A percentile compares a stretch with the other conserved stretches of the same genome.
Evolutionary conservation across 2,888 invertebrate genomes (phyloP).

Genomic region (Acrobeloides nanus): DNA sequence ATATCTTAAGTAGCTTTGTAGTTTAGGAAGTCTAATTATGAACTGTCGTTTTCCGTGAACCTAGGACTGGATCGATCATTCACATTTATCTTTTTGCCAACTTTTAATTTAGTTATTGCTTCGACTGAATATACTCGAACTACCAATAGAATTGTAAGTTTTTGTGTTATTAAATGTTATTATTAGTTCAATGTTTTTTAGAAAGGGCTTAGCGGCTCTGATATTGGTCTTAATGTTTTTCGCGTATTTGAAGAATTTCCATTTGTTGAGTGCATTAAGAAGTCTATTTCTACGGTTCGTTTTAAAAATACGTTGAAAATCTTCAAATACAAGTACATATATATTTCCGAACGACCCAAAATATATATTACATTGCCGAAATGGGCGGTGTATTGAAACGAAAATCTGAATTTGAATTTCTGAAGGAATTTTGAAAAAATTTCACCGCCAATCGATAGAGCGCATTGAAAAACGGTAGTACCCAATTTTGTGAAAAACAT

Average conservation of each 20-base stretch:
- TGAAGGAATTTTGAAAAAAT: too few relatives aligned
- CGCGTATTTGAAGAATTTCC: constrained; percentile 2
- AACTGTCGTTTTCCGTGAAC: constrained; percentile 11
- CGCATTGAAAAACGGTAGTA: too few relatives aligned
- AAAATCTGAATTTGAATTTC: too few relatives aligned
- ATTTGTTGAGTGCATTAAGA: constrained; percentile 8
- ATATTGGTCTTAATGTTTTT: constrained; percentile 12
- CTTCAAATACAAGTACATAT: too few relatives aligned
- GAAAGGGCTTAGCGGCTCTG: constrained; percentile 7
- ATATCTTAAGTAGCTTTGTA: too few relatives aligned
- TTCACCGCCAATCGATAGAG: too few relatives aligned
- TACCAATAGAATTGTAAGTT: constrained; percentile 1
- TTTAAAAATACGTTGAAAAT: too few relatives aligned
- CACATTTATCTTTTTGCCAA: constrained; percentile 9
- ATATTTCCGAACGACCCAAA: too few relatives aligned
- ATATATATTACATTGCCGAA: too few relatives aligned
- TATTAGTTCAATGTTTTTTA: constrained; percentile 1
- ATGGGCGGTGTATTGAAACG: too few relatives aligned
- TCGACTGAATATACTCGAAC: constrained; percentile 12
- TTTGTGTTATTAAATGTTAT: too few relatives aligned
- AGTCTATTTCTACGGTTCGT: constrained; percentile 7
- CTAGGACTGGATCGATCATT: constrained; percentile 9
- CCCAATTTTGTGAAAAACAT: too few relatives aligned
- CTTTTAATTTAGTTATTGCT: constrained; percentile 9
- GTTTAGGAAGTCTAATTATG: constrained; percentile 12